These are phyloP conservation scores for Chromis chromis DNA, from an alignment of 2,797 vertebrate genomes.

Conservation along the genomic window DNA sequence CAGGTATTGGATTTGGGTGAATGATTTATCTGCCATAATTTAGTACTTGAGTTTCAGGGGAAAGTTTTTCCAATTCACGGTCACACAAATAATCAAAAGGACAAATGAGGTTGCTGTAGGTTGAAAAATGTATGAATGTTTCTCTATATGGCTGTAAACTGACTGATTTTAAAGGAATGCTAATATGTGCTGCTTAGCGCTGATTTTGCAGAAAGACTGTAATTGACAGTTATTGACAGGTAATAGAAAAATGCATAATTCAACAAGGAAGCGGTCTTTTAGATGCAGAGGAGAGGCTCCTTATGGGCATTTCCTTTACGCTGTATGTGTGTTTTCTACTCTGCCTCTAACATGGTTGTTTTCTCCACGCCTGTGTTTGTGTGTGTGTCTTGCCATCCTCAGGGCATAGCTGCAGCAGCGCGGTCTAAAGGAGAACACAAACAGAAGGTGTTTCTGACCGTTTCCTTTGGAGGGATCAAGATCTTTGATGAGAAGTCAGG, in stretches of 20 bases:
- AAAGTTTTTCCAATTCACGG: no score
- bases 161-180: slow-evolving; percentile 2
- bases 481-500: slow-evolving; percentile 99
- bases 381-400: slow-evolving; percentile 47
- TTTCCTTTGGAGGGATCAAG: slow-evolving; percentile 99
- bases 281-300: background rate
- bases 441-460: slow-evolving; percentile 97
- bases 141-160: background rate
- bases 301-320: background rate
- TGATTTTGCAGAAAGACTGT: background rate
- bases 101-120: background rate
- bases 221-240: background rate
- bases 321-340: background rate
- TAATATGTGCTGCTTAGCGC: background rate
- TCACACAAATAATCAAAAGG: background rate
- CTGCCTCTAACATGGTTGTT: slow-evolving; percentile 33
- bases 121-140: background rate
- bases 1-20: background rate
- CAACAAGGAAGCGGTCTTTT: background rate
- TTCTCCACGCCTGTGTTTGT: slow-evolving; percentile 16
- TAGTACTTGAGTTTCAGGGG: background rate
- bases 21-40: background rate
- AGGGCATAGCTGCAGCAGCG: slow-evolving; percentile 94
- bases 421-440: slow-evolving; percentile 99
- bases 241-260: background rate